Evolutionary conservation across 2,113 vertebrate genomes (phyloP), one percentile per base, ranked within the genome.

Genomic region (Tenrec ecaudatus): DNA sequence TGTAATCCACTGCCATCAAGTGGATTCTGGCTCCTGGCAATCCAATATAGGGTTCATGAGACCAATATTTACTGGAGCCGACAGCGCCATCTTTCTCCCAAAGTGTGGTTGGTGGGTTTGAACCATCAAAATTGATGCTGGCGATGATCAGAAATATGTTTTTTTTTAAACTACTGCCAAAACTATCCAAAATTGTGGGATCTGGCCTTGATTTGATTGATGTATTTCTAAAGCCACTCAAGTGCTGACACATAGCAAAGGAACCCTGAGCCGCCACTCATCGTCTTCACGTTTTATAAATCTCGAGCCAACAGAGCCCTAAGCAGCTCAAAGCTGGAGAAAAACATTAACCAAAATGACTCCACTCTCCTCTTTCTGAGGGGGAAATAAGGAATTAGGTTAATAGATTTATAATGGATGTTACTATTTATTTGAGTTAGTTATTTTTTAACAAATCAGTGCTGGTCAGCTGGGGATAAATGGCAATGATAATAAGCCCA

Each of bases 131-230:
- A 9, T 27, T 25, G 16, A 62, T 62, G 60, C 22, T 62, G 60
- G 47, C 47, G 11, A 10, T 53, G 47, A 53, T 62, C 64, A 66
- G 25, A 66, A 66, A 66, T 25, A 68, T 31, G 9, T 29, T n/a
- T n/a, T n/a, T 31, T 68, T 68, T 31, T 57, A 82, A 62, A 77
- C 53, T 31, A 69, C 27, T 68, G 69, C 64, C 69, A 66, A 95
- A 92, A 89, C 23, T 57, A 64, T n/a, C 14, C 38, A 90, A 69
- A 88, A n/a, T 90, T 88, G 33, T 14, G 15, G 5, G 40, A 6
- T 29, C 94, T 96, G 89, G 83, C 88, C 79, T 96, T 94, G 91
- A 94, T 94, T 96, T 95, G 94, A 97, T 95, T 96, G 95, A 96
- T 71, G 96, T 92, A 94, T 97, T 97, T 97, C 94, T 95, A 96